Evolutionary conservation across 2,888 invertebrate genomes (phyloP).

Genomic region (Hypomecis punctinalis): DNA sequence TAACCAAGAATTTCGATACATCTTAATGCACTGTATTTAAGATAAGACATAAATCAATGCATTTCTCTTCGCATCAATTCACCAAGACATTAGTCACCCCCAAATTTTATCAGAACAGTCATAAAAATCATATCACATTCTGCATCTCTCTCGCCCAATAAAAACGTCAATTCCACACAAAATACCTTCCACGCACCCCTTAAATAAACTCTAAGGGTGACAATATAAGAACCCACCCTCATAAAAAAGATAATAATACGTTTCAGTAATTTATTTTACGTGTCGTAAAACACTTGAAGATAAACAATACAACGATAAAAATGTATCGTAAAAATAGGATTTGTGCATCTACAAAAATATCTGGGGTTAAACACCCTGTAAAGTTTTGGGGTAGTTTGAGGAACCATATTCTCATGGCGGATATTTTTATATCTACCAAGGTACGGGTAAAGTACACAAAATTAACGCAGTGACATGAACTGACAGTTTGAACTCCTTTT

Average conservation of each 20-base stretch:
- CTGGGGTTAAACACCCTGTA: not conserved
- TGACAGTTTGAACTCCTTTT: no score
- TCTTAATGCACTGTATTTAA: no score
- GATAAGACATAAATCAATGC: no score
- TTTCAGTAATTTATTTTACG: constrained; percentile 64
- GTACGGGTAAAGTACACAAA: no score
- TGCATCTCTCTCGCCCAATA: constrained; percentile 30
- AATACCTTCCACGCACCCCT: constrained; percentile 34
- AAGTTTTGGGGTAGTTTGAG: not conserved
- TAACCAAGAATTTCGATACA: no score
- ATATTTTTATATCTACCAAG: no score
- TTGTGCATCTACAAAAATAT: constrained; percentile 22
- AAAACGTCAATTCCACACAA: constrained; percentile 32
- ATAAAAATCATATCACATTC: constrained; percentile 29
- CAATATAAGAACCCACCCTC: constrained; percentile 48
- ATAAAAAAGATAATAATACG: constrained; percentile 46
- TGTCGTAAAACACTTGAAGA: constrained; percentile 61
- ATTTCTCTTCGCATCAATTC: not conserved
- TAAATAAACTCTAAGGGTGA: constrained; percentile 47
- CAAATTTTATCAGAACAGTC: constrained; percentile 8
- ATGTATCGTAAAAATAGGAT: constrained; percentile 33
- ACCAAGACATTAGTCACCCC: constrained; percentile 10
- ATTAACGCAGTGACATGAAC: no score
- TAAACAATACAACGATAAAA: constrained; percentile 57
- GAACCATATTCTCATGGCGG: no score